These are phyloP conservation scores for Magallana ariakensis DNA, from an alignment of 1,140 invertebrate genomes.

Conservation along the genomic window DNA sequence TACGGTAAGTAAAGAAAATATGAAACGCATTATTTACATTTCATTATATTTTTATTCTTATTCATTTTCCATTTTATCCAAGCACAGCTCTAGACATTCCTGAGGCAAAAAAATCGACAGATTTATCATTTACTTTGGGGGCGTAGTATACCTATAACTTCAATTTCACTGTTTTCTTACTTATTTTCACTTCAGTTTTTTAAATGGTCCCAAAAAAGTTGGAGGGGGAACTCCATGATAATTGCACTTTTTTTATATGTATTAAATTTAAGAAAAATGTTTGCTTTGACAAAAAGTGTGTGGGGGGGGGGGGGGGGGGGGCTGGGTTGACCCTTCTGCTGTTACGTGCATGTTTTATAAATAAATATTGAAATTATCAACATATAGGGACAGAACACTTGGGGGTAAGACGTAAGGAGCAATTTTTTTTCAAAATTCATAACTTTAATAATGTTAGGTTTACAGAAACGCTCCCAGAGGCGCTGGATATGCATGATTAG, in stretches of 20 bases:
- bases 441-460: background rate
- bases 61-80: slow-evolving; percentile 39
- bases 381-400: background rate
- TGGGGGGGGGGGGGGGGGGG: no score
- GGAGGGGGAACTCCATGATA: no score
- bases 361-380: background rate
- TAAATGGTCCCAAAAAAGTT: no score
- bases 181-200: no score
- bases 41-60: background rate
- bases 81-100: slow-evolving; percentile 63
- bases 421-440: background rate
- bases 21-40: background rate
- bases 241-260: no score
- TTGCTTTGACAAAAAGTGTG: no score
- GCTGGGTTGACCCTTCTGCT: no score
- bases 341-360: no score
- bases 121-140: slow-evolving; percentile 62
- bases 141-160: no score
- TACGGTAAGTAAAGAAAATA: background rate
- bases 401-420: background rate
- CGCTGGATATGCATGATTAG: background rate
- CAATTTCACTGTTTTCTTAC: no score
- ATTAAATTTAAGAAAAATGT: no score
- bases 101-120: slow-evolving; percentile 58
- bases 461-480: background rate